Evolutionary conservation across 2,113 vertebrate genomes (phyloP).

Genomic region (Lutjanus erythropterus): DNA sequence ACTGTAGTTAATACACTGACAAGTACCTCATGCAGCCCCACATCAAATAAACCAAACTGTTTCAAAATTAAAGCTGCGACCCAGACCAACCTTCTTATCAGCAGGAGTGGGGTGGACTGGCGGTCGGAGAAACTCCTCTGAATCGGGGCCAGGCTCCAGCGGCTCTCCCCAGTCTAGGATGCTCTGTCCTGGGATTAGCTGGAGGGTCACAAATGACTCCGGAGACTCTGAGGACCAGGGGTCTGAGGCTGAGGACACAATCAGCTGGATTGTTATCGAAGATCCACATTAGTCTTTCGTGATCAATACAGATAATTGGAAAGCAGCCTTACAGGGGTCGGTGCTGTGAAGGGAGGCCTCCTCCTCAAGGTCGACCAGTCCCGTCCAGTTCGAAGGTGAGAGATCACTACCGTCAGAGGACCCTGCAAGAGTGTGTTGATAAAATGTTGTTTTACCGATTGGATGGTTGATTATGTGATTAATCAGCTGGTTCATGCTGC

Average conservation of each 20-base stretch:
- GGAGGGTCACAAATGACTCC: conserved; percentile 72
- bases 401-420: conserved; percentile 22
- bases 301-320: background rate
- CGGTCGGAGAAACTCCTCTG: conserved; percentile 67
- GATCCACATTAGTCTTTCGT: background rate
- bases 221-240: conserved; percentile 74
- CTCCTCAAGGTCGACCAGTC: conserved; percentile 78
- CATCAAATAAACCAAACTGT: too few species aligned
- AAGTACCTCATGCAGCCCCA: too few species aligned
- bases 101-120: conserved; percentile 61
- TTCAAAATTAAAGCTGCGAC: too few species aligned
- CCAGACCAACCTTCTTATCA: conserved; percentile 74
- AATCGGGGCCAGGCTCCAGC: conserved; percentile 65
- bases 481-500: background rate
- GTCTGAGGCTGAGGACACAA: conserved; percentile 60
- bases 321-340: conserved; percentile 61
- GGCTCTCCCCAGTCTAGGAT: conserved; percentile 78
- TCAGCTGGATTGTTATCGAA: background rate
- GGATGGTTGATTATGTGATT: background rate
- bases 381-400: conserved; percentile 78
- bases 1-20: too few species aligned
- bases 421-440: conserved; percentile 3
- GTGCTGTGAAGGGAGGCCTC: conserved; percentile 40
- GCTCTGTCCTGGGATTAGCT: conserved; percentile 67
- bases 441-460: background rate